Evolutionary conservation across 2,797 vertebrate genomes (phyloP).

Genomic region (Hypotaenidia okinawae): DNA sequence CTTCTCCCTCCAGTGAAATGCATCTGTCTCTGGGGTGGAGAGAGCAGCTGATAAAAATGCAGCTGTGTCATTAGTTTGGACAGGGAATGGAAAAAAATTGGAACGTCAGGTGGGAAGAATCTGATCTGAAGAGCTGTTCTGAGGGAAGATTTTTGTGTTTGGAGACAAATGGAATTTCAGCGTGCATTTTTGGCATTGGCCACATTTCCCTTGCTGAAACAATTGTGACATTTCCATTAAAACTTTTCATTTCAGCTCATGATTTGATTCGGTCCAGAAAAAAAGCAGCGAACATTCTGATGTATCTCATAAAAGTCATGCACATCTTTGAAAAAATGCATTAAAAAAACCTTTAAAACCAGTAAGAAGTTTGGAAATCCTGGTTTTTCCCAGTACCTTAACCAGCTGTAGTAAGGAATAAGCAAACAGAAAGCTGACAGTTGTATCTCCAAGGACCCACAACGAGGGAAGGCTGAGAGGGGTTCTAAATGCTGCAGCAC

Average conservation of each 20-base stretch:
- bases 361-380: neutral
- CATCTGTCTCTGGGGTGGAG: neutral
- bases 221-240: neutral
- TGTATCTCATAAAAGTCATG: neutral
- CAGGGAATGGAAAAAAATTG: neutral
- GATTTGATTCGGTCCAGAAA: neutral
- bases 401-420: rapidly evolving
- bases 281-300: neutral
- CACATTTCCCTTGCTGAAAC: neutral
- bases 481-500: neutral
- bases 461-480: neutral
- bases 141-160: neutral
- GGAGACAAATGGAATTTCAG: neutral
- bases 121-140: neutral
- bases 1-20: neutral
- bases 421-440: neutral
- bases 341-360: neutral
- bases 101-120: neutral
- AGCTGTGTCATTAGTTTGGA: slow-evolving; percentile 18
- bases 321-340: neutral
- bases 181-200: neutral
- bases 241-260: neutral
- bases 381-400: neutral
- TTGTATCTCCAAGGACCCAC: neutral
- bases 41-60: slow-evolving; percentile 13